Conservation (phyloP, 2,797 vertebrate species). For the Parotocinclus haroldoi region DNA sequence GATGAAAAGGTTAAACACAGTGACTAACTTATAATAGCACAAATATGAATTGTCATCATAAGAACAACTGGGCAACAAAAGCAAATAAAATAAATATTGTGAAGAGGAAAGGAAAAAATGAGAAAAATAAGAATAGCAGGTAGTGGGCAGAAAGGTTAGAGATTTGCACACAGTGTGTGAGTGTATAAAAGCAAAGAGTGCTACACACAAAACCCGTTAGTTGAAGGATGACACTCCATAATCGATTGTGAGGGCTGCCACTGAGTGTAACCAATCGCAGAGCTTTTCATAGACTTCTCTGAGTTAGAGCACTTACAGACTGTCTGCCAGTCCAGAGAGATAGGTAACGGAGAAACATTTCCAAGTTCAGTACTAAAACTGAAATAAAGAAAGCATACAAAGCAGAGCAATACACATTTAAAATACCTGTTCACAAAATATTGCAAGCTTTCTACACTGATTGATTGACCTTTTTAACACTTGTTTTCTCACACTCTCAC, state of each 20-base stretch:
- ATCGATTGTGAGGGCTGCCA: slow-evolving; percentile 77
- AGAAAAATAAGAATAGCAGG: slow-evolving; percentile 4
- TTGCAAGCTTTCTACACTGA: slow-evolving; percentile 31
- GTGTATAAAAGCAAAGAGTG: slow-evolving; percentile 69
- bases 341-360: slow-evolving; percentile 44
- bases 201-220: slow-evolving; percentile 73
- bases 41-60: background rate
- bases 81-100: slow-evolving; percentile 43
- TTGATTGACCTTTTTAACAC: slow-evolving; percentile 42
- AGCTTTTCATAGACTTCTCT: slow-evolving; percentile 67
- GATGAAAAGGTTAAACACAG: slow-evolving; percentile 31
- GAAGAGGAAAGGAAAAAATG: slow-evolving; percentile 30
- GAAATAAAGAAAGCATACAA: slow-evolving; percentile 29
- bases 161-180: slow-evolving; percentile 43
- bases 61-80: slow-evolving; percentile 12
- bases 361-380: slow-evolving; percentile 44
- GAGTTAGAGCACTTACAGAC: slow-evolving; percentile 74
- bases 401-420: slow-evolving; percentile 26
- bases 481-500: slow-evolving; percentile 7
- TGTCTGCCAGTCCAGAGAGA: slow-evolving; percentile 66
- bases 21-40: slow-evolving; percentile 24
- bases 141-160: slow-evolving; percentile 30
- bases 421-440: slow-evolving; percentile 15
- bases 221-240: slow-evolving; percentile 68
- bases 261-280: slow-evolving; percentile 69